These are phyloP conservation scores for Idaea biselata DNA, from an alignment of 2,888 invertebrate genomes.

Conservation along the genomic window DNA sequence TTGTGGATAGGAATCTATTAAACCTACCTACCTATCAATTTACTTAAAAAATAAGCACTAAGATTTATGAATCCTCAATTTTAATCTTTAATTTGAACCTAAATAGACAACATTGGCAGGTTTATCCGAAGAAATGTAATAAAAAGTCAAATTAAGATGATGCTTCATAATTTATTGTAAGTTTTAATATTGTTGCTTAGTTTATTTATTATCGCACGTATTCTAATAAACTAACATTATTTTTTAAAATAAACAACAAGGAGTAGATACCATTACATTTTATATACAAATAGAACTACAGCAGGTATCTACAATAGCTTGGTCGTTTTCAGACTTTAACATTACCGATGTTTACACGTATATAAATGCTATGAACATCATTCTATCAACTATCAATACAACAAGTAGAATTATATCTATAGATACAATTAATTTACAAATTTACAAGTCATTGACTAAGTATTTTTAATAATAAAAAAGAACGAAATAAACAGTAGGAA, in stretches of 20 bases:
- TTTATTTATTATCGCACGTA: slow-evolving; percentile 53
- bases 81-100: no score
- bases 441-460: slow-evolving; percentile 40
- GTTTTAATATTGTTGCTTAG: slow-evolving; percentile 55
- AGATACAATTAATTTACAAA: slow-evolving; percentile 32
- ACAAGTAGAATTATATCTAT: slow-evolving; percentile 35
- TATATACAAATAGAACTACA: slow-evolving; percentile 67
- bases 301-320: slow-evolving; percentile 67
- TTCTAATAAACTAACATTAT: slow-evolving; percentile 69
- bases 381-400: slow-evolving; percentile 46
- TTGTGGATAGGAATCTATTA: no score
- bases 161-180: slow-evolving; percentile 64
- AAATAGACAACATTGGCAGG: no score
- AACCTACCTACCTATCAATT: no score
- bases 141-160: slow-evolving; percentile 47
- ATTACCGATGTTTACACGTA: slow-evolving; percentile 39
- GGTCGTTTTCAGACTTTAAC: slow-evolving; percentile 78
- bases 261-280: slow-evolving; percentile 56
- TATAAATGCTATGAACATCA: slow-evolving; percentile 50
- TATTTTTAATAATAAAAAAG: slow-evolving; percentile 26
- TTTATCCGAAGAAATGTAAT: slow-evolving; percentile 32
- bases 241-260: slow-evolving; percentile 65
- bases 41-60: no score
- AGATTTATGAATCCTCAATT: no score
- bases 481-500: slow-evolving; percentile 22